A percentile compares a stretch with the other conserved stretches of the same genome.
Evolutionary conservation across 1,140 invertebrate genomes (phyloP).

Genomic region (Phymorhynchus buccinoides): DNA sequence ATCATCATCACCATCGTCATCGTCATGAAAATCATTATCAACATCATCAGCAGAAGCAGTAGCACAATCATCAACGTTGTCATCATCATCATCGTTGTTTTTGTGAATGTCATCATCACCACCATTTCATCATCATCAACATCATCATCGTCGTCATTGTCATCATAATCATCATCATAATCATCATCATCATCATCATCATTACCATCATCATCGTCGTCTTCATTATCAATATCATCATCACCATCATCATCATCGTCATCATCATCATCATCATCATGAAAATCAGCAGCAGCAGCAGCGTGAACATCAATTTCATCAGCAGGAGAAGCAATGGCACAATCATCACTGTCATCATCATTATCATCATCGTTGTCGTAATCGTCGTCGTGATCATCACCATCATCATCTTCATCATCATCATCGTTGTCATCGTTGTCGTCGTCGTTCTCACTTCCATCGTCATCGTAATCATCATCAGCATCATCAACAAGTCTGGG

Average conservation of each 20-base stretch:
- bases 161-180: neutral
- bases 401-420: neutral
- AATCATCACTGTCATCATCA: neutral
- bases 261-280: neutral
- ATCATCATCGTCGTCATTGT: neutral
- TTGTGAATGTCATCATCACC: neutral
- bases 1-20: neutral
- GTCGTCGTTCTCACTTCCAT: neutral
- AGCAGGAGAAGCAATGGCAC: neutral
- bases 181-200: neutral
- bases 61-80: neutral
- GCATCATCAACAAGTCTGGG: too few relatives aligned
- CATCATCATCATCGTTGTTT: too few relatives aligned
- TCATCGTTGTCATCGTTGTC: neutral
- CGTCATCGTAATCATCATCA: neutral
- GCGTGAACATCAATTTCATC: neutral
- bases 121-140: neutral
- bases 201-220: neutral
- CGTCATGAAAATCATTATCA: neutral
- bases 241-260: constrained; percentile 5
- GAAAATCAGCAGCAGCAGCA: neutral
- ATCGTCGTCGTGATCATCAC: neutral
- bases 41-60: neutral
- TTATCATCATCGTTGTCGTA: neutral
- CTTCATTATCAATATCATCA: neutral